These are phyloP conservation scores for Diorhabda carinulata DNA, from an alignment of 1,140 invertebrate genomes.

Conservation along the genomic window DNA sequence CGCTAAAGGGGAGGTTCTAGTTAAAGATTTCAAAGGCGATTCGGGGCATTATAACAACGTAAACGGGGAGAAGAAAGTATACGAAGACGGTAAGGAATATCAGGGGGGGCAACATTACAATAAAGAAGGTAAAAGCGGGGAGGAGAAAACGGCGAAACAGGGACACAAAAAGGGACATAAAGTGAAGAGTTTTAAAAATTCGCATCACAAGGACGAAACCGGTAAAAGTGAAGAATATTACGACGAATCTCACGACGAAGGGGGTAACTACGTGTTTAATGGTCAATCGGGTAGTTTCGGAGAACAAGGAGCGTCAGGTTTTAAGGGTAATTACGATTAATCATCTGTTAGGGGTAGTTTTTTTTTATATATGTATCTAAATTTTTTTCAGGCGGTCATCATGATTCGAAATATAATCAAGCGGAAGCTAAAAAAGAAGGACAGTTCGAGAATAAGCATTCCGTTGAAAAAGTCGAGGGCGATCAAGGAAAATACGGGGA, in stretches of 20 bases:
- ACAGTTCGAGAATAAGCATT: slow-evolving; percentile 52
- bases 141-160: slow-evolving; percentile 52
- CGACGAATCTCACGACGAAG: slow-evolving; percentile 63
- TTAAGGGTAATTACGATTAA: slow-evolving; percentile 41
- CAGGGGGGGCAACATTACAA: slow-evolving; percentile 54
- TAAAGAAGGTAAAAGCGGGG: slow-evolving; percentile 54
- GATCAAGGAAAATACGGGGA: slow-evolving; percentile 56
- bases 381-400: slow-evolving; percentile 49
- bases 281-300: slow-evolving; percentile 51
- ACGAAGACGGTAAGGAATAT: slow-evolving; percentile 56
- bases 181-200: slow-evolving; percentile 61
- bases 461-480: slow-evolving; percentile 52
- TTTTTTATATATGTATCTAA: not conserved
- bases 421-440: slow-evolving; percentile 55
- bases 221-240: slow-evolving; percentile 63
- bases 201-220: slow-evolving; percentile 63
- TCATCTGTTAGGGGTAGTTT: not conserved
- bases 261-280: slow-evolving; percentile 53
- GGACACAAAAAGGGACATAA: slow-evolving; percentile 64
- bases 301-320: slow-evolving; percentile 52
- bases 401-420: slow-evolving; percentile 53
- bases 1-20: slow-evolving; percentile 49
- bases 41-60: slow-evolving; percentile 55
- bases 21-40: slow-evolving; percentile 53
- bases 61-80: slow-evolving; percentile 54